A percentile compares a stretch with the other conserved stretches of the same genome.
Conservation (phyloP, 2,797 vertebrate species). For the Acanthurus leucopareius region DNA sequence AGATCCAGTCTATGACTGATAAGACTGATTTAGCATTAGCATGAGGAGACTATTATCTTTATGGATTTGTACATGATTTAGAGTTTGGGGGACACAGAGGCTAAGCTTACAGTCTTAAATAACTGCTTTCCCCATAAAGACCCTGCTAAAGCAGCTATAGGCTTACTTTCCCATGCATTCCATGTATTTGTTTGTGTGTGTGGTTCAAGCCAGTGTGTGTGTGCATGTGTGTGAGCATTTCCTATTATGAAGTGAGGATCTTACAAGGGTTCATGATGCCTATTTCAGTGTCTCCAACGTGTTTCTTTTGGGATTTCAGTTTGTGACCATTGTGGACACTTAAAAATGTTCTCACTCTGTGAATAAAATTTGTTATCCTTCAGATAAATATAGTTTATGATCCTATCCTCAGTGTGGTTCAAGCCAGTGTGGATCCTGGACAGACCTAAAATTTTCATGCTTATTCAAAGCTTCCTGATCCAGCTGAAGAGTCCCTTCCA, state of each 20-base stretch:
- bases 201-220: too few relatives aligned
- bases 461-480: constrained; percentile 50
- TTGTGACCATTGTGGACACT: constrained; percentile 47
- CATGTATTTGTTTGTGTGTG: constrained; percentile 34
- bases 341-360: constrained; percentile 58
- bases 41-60: constrained; percentile 65
- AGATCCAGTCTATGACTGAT: constrained; percentile 44
- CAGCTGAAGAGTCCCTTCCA: constrained; percentile 48
- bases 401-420: constrained; percentile 52
- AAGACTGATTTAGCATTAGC: constrained; percentile 59
- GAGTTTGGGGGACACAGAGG: constrained; percentile 54
- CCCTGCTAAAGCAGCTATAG: constrained; percentile 42
- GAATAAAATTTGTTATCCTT: constrained; percentile 61
- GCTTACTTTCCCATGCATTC: constrained; percentile 74
- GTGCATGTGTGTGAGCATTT: constrained; percentile 32
- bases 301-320: constrained; percentile 34
- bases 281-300: constrained; percentile 45
- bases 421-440: constrained; percentile 61
- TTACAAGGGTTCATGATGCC: constrained; percentile 31
- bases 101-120: constrained; percentile 58
- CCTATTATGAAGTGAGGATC: constrained; percentile 28
- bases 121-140: constrained; percentile 54
- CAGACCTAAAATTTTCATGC: constrained; percentile 53
- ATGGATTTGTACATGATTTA: constrained; percentile 63
- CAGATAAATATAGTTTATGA: constrained; percentile 72